Evolutionary conservation across 2,888 invertebrate genomes (phyloP).

Genomic region (Patella ulyssiponensis): DNA sequence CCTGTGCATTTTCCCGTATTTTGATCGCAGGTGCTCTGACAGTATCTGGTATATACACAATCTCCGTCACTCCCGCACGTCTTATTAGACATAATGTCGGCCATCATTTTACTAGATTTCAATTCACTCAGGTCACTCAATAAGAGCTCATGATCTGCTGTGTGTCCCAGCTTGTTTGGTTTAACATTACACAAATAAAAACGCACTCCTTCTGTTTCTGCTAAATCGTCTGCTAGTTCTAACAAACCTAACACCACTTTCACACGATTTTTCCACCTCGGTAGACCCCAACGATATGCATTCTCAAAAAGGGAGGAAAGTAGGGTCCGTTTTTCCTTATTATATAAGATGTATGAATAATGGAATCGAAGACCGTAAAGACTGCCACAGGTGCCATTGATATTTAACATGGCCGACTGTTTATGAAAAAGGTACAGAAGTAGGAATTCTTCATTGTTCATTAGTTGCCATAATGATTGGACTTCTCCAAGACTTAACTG

Average conservation of each 20-base stretch:
- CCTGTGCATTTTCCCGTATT: background rate
- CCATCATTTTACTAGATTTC: background rate
- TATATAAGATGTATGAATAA: background rate
- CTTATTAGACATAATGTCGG: background rate
- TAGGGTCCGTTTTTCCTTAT: background rate
- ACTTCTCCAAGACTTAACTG: background rate
- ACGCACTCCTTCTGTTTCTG: conserved; percentile 6
- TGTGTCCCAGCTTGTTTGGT: background rate
- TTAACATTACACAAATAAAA: conserved; percentile 6
- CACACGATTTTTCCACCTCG: background rate
- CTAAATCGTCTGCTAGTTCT: conserved; percentile 2
- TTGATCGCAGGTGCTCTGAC: conserved; percentile 5
- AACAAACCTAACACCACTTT: conserved; percentile 13
- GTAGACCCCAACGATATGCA: background rate
- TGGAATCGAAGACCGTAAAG: background rate
- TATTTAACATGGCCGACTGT: background rate
- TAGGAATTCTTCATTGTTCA: background rate
- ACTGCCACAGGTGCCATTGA: conserved; percentile 14
- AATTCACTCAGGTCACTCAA: background rate
- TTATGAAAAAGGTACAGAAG: conserved; percentile 1
- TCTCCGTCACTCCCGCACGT: background rate
- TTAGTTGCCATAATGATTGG: background rate
- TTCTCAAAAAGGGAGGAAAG: background rate
- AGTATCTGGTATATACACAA: background rate
- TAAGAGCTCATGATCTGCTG: conserved; percentile 1